These are phyloP conservation scores for Anaspis maculata DNA, from an alignment of 2,888 invertebrate genomes.

Conservation along the genomic window DNA sequence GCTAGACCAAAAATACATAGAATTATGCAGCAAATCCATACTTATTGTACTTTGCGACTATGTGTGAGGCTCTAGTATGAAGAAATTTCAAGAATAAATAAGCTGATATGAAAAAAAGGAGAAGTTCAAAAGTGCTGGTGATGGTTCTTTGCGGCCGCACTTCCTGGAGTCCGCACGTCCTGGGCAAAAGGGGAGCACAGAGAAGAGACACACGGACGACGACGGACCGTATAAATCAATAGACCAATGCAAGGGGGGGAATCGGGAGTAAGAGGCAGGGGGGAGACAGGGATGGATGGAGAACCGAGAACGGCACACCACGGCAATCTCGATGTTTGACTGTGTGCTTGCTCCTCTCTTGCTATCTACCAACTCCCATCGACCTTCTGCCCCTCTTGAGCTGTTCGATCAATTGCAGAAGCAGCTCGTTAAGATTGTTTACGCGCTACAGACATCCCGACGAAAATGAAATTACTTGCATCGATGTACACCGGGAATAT, in stretches of 20 bases:
- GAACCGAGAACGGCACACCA: too few species aligned
- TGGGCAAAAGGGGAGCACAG: too few species aligned
- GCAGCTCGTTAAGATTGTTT: slow-evolving; percentile 39
- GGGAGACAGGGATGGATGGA: too few species aligned
- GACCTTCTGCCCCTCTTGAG: slow-evolving; percentile 17
- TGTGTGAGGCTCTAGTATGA: too few species aligned
- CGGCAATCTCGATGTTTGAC: slow-evolving; percentile 38
- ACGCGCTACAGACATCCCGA: slow-evolving; percentile 29
- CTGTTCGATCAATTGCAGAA: slow-evolving; percentile 45
- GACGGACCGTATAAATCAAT: slow-evolving; percentile 37
- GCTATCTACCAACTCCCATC: slow-evolving; percentile 16
- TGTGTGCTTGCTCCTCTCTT: slow-evolving; percentile 18
- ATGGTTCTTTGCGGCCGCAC: too few species aligned
- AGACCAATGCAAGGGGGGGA: slow-evolving; percentile 31
- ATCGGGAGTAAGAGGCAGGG: slow-evolving; percentile 23
- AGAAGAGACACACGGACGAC: slow-evolving; percentile 22
- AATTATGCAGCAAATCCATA: too few species aligned
- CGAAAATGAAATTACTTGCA: slow-evolving; percentile 24
- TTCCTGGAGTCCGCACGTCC: too few species aligned
- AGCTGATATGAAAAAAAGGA: too few species aligned
- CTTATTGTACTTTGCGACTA: too few species aligned
- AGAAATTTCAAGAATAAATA: too few species aligned
- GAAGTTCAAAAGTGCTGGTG: too few species aligned
- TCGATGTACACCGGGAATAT: slow-evolving; percentile 10
- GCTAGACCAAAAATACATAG: too few species aligned